Base-by-base conservation (phyloP, 2,113 vertebrate species). In the Nyctibius bracteatus region DNA sequence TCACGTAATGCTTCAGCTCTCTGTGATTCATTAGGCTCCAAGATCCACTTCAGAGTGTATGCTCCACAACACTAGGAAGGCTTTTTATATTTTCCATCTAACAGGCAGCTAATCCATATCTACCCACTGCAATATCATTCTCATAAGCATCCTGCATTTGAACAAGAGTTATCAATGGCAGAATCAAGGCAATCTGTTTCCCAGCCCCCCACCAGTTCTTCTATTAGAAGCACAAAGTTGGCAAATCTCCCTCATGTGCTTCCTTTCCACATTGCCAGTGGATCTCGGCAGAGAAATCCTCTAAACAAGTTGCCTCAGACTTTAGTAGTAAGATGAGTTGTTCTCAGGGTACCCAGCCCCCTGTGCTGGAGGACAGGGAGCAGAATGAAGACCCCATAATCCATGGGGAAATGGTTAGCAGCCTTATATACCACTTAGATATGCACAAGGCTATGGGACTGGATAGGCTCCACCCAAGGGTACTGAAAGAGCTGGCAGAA, bases 21-120 rank as follows among this genome's bases (percentile, higher is more conserved):
- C 71, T 24, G 41, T 37, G 39, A 88, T 72, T 88, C 18, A 9
- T 41, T 28, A 51, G 19, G 31, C 27, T 78, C 15, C 0, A 0
- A 78, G 88, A 66, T 78, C 44, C 35, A 14, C 37, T 88, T 71
- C 30, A 54, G 79, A 86, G 58, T 1, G 1, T 19, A 33, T 30
- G 7, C 21, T 88, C 57, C 74, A 92, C 27, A 49, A 33, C 78
- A 41, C 37, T 81, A 44, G 21, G 33, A 86, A 86, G 86, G 46
- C 17, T 63, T 55, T 41, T 83, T 46, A n/a, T 57, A 20, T 73
- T 82, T 88, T 65, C 43, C 31, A 46, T 7, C 18, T 43, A 85
- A 54, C 54, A 91, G 81, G 41, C 52, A 90, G 43, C 25, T 88
- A 86, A 88, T 84, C 82, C 82, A 75, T 88, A 67, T 10, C 80